Evolutionary conservation across 35 echinoderm and acorn worm genomes (phyloP), one percentile per base, ranked within the genome.

Genomic region (Ptychodera flava): DNA sequence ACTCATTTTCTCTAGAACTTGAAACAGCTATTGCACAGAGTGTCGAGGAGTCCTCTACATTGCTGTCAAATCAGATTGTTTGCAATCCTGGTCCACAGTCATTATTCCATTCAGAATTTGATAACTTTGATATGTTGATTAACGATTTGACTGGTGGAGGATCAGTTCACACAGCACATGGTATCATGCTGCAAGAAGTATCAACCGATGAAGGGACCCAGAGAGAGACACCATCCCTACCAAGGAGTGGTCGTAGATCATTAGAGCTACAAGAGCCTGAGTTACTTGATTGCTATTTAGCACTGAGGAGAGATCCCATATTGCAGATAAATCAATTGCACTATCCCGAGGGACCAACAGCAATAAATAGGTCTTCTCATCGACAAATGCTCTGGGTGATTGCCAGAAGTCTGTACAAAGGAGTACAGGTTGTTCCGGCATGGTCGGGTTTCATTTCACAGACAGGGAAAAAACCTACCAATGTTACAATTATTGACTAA

Each of bases 111-210:
- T 83, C 78, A 27, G 93, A 95, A 30, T 91, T 91, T 88, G 85
- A 94, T 30, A 88, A 94, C 77, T 91, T 94, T 78, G 89, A 94
- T 52, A 22, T 85, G 31, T 81, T 31, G 15, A 32, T 81, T 15
- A 37, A 81, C 35, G 1, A 0, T 1, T 0, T 91, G 0, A 37
- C 35, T 31, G 89, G 81, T 52, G 34, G 52, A 34, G 82, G 81
- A 22, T 91, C 86, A 34, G 38, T 94, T 15, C 89, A 94, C 86
- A 64, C 81, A 76, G 81, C 89, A 29, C 85, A 88, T 33, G 93
- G 93, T 22, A 94, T 94, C 1, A 91, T 94, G 89, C 31, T 94
- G 33, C 93, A 94, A 78, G 89, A 94, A 81, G 31, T 81, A 34
- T 31, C 35, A 34, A 34, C 35, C 6, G 80, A 81, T 32, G 30